These are phyloP conservation scores for Takifugu rubripes DNA, from an alignment of 2,797 vertebrate species.

Conservation along the genomic window DNA sequence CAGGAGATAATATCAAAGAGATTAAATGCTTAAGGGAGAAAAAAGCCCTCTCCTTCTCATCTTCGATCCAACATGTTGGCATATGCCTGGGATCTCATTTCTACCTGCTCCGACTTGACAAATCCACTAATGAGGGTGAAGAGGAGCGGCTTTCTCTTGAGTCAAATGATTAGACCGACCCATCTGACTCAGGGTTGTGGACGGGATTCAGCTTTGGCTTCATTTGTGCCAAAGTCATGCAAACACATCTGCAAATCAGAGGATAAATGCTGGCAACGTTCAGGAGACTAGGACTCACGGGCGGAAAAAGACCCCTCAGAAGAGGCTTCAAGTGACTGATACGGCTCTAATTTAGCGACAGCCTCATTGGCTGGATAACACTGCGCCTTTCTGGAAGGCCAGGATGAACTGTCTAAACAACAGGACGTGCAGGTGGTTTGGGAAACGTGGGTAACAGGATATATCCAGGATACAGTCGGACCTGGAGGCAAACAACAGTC, in stretches of 20 bases:
- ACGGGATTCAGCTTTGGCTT: conserved; percentile 2
- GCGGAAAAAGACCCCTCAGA: too few species aligned
- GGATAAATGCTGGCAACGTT: background rate
- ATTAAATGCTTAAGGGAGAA: conserved; percentile 24
- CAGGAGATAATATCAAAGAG: conserved; percentile 3
- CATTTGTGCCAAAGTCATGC: background rate
- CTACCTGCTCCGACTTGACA: conserved; percentile 56
- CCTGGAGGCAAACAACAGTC: too few species aligned
- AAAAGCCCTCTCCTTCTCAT: conserved; percentile 17
- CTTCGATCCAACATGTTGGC: conserved; percentile 26
- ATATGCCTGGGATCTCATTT: conserved; percentile 44
- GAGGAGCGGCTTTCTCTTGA: conserved; percentile 27
- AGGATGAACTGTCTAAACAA: too few species aligned
- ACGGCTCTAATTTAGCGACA: too few species aligned
- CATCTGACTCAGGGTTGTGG: conserved; percentile 34
- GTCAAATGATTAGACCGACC: conserved; percentile 43
- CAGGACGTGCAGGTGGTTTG: too few species aligned
- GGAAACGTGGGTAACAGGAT: too few species aligned
- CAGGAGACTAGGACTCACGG: too few species aligned
- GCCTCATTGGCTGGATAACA: too few species aligned
- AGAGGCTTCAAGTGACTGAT: too few species aligned
- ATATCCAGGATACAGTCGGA: too few species aligned
- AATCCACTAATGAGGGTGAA: conserved; percentile 50
- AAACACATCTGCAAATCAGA: background rate
- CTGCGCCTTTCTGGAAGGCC: too few species aligned